Conservation (phyloP, 1,140 invertebrate genomes). For the Pseudomyrmex sp. region DNA sequence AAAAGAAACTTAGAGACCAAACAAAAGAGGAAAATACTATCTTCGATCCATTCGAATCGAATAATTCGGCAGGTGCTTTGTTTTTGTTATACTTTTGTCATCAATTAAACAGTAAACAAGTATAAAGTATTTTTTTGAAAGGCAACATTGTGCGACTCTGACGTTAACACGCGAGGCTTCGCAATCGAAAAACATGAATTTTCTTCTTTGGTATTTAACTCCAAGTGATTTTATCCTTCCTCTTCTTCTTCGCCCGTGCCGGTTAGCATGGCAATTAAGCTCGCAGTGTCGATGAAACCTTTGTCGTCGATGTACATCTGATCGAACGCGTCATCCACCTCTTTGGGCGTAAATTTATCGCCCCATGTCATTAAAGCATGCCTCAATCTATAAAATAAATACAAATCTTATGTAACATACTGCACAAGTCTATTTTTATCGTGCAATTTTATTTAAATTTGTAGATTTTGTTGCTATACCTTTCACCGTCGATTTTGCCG, state of each 20-base stretch:
- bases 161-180: conserved; percentile 56
- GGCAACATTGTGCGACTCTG: conserved; percentile 36
- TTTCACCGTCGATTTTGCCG: conserved; percentile 95
- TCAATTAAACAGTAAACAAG: background rate
- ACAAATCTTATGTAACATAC: conserved; percentile 5
- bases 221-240: conserved; percentile 77
- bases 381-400: conserved; percentile 89
- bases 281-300: conserved; percentile 95
- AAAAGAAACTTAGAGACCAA: conserved; percentile 1
- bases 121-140: conserved; percentile 44
- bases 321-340: conserved; percentile 97
- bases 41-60: background rate
- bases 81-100: conserved; percentile 26
- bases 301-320: conserved; percentile 97
- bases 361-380: conserved; percentile 98
- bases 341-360: conserved; percentile 97
- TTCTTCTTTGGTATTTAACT: conserved; percentile 26
- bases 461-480: conserved; percentile 77
- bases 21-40: background rate
- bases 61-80: background rate
- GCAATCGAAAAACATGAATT: conserved; percentile 60
- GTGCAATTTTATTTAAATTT: too few species aligned
- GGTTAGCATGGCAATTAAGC: conserved; percentile 95
- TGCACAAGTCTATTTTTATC: background rate
- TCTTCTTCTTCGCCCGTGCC: conserved; percentile 92